These are phyloP conservation scores for Drosophila anomelani DNA, from an alignment of 2,888 invertebrate species.

Conservation along the genomic window DNA sequence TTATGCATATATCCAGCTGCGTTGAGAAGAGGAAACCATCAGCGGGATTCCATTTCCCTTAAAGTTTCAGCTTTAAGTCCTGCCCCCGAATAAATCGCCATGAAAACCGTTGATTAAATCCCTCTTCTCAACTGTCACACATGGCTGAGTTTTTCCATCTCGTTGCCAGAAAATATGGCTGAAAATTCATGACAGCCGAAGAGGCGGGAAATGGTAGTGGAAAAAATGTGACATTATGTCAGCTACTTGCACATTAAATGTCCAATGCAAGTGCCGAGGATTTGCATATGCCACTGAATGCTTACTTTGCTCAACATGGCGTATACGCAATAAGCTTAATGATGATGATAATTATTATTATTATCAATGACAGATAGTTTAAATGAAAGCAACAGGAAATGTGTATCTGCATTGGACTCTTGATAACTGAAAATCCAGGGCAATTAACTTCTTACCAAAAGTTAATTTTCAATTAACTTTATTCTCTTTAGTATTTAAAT, in stretches of 20 bases:
- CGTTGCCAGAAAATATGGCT: not conserved
- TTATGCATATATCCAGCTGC: slow-evolving; percentile 5
- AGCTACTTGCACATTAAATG: slow-evolving; percentile 35
- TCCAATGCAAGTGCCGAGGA: slow-evolving; percentile 29
- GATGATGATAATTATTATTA: slow-evolving; percentile 4
- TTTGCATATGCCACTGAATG: slow-evolving; percentile 40
- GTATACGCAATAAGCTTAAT: slow-evolving; percentile 47
- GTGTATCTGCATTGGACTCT: not conserved
- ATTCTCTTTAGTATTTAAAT: slow-evolving; percentile 5
- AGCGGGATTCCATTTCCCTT: slow-evolving; percentile 13
- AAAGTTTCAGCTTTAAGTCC: slow-evolving; percentile 22
- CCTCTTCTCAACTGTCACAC: slow-evolving; percentile 30
- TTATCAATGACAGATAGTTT: slow-evolving; percentile 34
- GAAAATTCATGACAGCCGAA: slow-evolving; percentile 33
- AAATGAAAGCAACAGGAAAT: slow-evolving; percentile 8
- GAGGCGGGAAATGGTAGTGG: not conserved
- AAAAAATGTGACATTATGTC: slow-evolving; percentile 38
- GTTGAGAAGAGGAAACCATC: slow-evolving; percentile 14
- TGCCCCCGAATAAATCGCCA: slow-evolving; percentile 8
- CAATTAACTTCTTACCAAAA: slow-evolving; percentile 8
- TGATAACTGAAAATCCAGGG: slow-evolving; percentile 7
- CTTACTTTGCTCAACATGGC: slow-evolving; percentile 24
- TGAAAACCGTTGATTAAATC: slow-evolving; percentile 45
- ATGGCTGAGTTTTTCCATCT: slow-evolving; percentile 33
- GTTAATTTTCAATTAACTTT: slow-evolving; percentile 6